Percentiles rank a stretch among this genome's conserved stretches.
Conservation (phyloP, 2,888 invertebrate species). For the Bugula neritina region DNA sequence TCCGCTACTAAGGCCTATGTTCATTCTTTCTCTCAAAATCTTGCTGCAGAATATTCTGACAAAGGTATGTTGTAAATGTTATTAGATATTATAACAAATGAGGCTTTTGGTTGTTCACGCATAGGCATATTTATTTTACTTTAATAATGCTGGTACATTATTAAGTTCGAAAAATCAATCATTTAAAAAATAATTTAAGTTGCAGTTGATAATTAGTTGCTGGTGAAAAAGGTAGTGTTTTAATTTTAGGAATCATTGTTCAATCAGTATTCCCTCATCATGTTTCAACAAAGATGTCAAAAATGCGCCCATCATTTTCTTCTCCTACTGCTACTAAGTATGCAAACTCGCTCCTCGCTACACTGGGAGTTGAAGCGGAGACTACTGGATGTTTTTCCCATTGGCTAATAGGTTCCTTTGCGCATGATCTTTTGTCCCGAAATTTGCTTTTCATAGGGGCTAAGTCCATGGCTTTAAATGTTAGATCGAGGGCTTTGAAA, state of each 20-base stretch:
- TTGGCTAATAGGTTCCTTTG: background rate
- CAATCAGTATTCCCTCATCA: conserved; percentile 81
- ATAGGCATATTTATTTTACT: too few relatives aligned
- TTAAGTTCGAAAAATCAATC: background rate
- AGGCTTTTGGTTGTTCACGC: too few relatives aligned
- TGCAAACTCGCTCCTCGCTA: conserved; percentile 45
- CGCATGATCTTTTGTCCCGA: background rate
- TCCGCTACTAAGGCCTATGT: conserved; percentile 70
- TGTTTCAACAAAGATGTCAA: conserved; percentile 71
- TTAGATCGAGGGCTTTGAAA: background rate
- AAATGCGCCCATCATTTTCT: conserved; percentile 42
- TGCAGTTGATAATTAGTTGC: too few relatives aligned
- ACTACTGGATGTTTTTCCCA: conserved; percentile 52
- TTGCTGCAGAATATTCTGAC: conserved; percentile 50
- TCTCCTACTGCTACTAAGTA: conserved; percentile 47
- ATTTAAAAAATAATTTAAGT: too few relatives aligned
- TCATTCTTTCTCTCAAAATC: conserved; percentile 45
- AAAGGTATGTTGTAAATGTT: conserved; percentile 46
- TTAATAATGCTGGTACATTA: too few relatives aligned
- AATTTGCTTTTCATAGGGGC: background rate
- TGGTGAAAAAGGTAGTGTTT: too few relatives aligned
- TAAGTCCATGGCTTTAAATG: background rate
- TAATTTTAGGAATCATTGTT: conserved; percentile 62
- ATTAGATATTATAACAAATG: too few relatives aligned
- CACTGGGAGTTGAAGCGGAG: conserved; percentile 42